A percentile compares a stretch with the other conserved stretches of the same genome.
These are phyloP conservation scores for Anhinga anhinga DNA, from an alignment of 2,113 vertebrate genomes.

Conservation along the genomic window DNA sequence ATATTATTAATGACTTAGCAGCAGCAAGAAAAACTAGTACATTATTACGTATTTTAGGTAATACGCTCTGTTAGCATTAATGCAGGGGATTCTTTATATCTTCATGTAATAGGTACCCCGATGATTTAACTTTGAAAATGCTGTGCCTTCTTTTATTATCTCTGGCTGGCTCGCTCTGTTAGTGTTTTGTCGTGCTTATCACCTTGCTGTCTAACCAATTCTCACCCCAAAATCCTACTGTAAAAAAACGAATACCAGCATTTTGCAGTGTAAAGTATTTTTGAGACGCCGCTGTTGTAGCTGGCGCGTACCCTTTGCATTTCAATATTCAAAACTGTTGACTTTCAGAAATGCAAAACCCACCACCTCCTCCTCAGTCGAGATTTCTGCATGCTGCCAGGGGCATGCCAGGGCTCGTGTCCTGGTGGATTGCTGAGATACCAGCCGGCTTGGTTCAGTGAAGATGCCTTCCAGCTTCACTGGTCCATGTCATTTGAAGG, in stretches of 20 bases:
- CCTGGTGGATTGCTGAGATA: conserved; percentile 72
- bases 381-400: not conserved
- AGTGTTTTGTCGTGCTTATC: not conserved
- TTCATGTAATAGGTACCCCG: not conserved
- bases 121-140: conserved; percentile 9
- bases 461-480: conserved; percentile 75
- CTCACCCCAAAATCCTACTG: not conserved
- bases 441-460: conserved; percentile 66
- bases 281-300: not conserved
- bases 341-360: conserved; percentile 58
- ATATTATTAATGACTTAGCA: not conserved
- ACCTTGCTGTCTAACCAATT: not conserved
- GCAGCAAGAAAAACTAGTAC: not conserved
- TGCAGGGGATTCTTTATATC: not conserved
- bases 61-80: not conserved
- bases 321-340: conserved; percentile 38
- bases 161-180: not conserved
- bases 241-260: not conserved
- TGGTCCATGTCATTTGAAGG: conserved; percentile 80
- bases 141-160: not conserved
- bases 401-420: conserved; percentile 47
- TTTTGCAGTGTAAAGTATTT: not conserved
- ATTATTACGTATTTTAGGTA: not conserved
- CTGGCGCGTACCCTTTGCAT: not conserved
- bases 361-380: not conserved